Evolutionary conservation across 1,140 invertebrate species (phyloP), one percentile per base, ranked within the genome.

Genomic region (Trachelipus rathkii): DNA sequence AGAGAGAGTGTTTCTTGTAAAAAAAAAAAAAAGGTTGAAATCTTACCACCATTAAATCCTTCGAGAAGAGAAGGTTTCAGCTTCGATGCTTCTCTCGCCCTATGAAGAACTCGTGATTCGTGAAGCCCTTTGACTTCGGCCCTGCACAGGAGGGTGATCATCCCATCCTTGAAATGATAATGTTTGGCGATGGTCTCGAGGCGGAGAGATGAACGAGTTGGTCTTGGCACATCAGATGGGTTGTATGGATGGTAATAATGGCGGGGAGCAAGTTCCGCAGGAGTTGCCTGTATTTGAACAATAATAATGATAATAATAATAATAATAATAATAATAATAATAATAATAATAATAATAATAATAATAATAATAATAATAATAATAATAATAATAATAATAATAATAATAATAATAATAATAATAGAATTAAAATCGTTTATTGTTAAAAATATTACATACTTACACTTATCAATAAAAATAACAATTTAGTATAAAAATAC

Each of bases 91-190:
- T 60, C 50, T 8, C 50, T 60, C 3, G 50, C 50, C 50, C 11
- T 60, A 19, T 60, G 50, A 60, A 60, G 50, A 60, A 60, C 50
- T 8, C 19, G 11, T 13, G 50, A 60, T 8, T 60, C 50, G 50
- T 60, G 50, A 19, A 60, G 50, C 19, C 50, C 50, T 19, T 60
- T 60, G 50, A 60, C 19, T 19, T 60, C 11, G 8, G 50, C 50
- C 50, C 50, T 60, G 50, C 50, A 60, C 19, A 15, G 50, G 50
- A 60, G 50, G 50, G 50, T 60, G 50, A 60, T 60, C 50, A 60
- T 60, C 8, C 50, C 50, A 8, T 60, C 11, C 11, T 19, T 13
- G 8, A 60, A 60, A 19, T 60, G 50, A 60, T 2, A 15, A 60
- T 19, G 11, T 13, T 19, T 13, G 50, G 50, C 50, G 50, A 60